These are phyloP conservation scores for Phortica okadai DNA, from an alignment of 2,888 invertebrate genomes.

Conservation along the genomic window DNA sequence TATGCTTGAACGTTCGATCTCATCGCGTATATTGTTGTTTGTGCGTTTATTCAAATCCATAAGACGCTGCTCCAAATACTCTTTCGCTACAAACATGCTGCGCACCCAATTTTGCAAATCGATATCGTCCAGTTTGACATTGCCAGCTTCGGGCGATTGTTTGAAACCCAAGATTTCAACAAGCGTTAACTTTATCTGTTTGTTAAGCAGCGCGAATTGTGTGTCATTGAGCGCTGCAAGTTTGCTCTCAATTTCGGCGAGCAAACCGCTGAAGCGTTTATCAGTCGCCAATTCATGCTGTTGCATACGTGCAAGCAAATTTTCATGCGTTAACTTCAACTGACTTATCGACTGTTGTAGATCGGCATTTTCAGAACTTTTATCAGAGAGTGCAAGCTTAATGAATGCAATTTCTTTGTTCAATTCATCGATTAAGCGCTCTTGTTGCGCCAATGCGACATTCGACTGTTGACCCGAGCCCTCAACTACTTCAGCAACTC, in stretches of 20 bases:
- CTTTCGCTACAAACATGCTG: conserved; percentile 80
- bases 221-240: conserved; percentile 65
- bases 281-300: conserved; percentile 66
- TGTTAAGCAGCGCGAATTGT: conserved; percentile 79
- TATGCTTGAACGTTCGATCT: conserved; percentile 75
- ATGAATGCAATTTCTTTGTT: conserved; percentile 79
- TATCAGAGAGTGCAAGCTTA: conserved; percentile 78
- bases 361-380: conserved; percentile 76
- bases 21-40: conserved; percentile 74
- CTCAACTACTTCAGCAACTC: conserved; percentile 50
- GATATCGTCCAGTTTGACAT: conserved; percentile 76
- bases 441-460: conserved; percentile 71
- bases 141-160: conserved; percentile 67
- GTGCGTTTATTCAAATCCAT: conserved; percentile 78
- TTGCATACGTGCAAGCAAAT: conserved; percentile 66
- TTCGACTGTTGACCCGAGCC: conserved; percentile 48
- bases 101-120: conserved; percentile 80
- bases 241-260: conserved; percentile 72
- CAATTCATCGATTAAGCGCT: conserved; percentile 78
- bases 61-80: conserved; percentile 80
- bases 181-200: conserved; percentile 79
- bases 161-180: conserved; percentile 78
- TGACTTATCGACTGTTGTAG: conserved; percentile 69
- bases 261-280: conserved; percentile 62
- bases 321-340: conserved; percentile 66